These are phyloP conservation scores for Drosophila meridiana DNA, from an alignment of 2,888 invertebrate species.

Conservation along the genomic window DNA sequence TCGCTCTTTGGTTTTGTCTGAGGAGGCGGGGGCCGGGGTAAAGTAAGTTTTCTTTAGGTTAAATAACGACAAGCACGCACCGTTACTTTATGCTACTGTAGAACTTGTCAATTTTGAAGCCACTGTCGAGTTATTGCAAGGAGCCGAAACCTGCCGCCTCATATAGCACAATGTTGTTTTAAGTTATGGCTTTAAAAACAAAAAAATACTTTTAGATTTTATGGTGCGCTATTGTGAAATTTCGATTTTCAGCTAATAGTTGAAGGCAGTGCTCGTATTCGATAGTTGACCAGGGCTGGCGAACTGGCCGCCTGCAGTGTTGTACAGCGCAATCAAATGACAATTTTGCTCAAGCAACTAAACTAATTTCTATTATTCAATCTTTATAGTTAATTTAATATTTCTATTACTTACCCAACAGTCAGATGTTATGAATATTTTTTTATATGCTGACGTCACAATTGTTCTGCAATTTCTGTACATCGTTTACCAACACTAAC, in stretches of 20 bases:
- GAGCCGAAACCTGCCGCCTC: slow-evolving; percentile 42
- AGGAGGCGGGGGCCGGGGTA: slow-evolving; percentile 22
- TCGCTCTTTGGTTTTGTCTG: slow-evolving; percentile 23
- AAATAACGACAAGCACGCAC: slow-evolving; percentile 65
- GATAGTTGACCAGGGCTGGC: slow-evolving; percentile 45
- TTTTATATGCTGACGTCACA: slow-evolving; percentile 32
- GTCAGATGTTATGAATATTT: neutral
- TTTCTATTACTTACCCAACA: neutral
- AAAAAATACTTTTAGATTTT: slow-evolving; percentile 53
- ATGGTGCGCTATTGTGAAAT: slow-evolving; percentile 70
- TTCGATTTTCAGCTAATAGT: slow-evolving; percentile 59
- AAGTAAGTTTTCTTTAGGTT: slow-evolving; percentile 58
- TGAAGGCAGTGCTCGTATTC: slow-evolving; percentile 23
- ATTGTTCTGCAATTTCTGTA: slow-evolving; percentile 25
- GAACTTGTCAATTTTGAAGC: slow-evolving; percentile 43
- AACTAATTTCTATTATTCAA: neutral
- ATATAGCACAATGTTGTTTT: slow-evolving; percentile 49
- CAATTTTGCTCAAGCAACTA: neutral
- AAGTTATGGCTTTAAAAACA: slow-evolving; percentile 43
- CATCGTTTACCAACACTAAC: slow-evolving; percentile 52
- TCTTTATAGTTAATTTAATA: neutral
- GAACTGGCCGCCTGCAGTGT: slow-evolving; percentile 22
- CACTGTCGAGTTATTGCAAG: slow-evolving; percentile 29
- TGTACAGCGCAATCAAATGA: slow-evolving; percentile 1
- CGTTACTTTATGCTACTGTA: slow-evolving; percentile 25